Percentiles rank a stretch among this genome's conserved stretches.
phyloP scores from a whole-genome alignment of 2,888 invertebrate species.

The Chrysolina americana region DNA sequence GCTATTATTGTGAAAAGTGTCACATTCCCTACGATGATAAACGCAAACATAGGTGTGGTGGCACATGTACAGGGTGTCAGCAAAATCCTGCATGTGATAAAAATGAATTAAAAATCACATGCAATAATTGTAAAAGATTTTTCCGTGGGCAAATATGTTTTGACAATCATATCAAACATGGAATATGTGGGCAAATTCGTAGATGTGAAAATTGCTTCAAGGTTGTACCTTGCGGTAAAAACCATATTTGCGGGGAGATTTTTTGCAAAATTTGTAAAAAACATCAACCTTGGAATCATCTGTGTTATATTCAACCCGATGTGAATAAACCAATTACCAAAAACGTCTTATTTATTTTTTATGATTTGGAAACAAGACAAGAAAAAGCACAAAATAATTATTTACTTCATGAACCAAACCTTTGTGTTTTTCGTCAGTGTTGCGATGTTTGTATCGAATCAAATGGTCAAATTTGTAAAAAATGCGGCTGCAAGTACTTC shows the following conservation, averaged over 20 bases:
- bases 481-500: neutral
- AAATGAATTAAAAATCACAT: neutral
- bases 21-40: constrained; percentile 39
- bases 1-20: constrained; percentile 43
- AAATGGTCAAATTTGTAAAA: neutral
- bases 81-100: neutral
- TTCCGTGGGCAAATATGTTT: constrained; percentile 8
- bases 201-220: neutral
- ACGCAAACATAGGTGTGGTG: constrained; percentile 29
- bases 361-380: constrained; percentile 40
- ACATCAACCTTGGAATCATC: constrained; percentile 18
- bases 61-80: constrained; percentile 10
- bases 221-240: neutral
- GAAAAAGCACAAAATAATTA: constrained; percentile 28
- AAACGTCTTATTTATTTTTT: constrained; percentile 37
- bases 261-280: constrained; percentile 2
- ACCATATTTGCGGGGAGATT: too few species aligned
- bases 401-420: constrained; percentile 11
- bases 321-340: constrained; percentile 31
- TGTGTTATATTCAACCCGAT: constrained; percentile 33
- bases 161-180: neutral
- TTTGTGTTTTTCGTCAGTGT: constrained; percentile 18
- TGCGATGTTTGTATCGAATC: constrained; percentile 22
- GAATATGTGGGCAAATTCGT: neutral
- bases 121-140: constrained; percentile 5